These are phyloP conservation scores for Taurulus bubalis DNA, from an alignment of 2,113 vertebrate genomes.

Conservation along the genomic window DNA sequence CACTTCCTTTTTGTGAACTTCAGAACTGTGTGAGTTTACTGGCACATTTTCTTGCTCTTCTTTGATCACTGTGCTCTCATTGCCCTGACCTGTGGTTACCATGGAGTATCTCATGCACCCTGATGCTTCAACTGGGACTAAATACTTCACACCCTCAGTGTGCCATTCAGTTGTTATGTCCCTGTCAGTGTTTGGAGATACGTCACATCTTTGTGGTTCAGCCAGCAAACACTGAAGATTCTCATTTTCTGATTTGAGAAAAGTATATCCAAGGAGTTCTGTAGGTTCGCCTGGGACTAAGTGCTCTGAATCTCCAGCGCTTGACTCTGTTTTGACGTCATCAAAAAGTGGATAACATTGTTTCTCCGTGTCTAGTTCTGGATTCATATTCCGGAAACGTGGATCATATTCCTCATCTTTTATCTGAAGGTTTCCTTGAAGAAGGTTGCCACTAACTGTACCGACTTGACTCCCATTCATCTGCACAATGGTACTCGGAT, in stretches of 20 bases:
- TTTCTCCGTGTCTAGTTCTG: too few relatives aligned
- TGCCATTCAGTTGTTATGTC: background rate
- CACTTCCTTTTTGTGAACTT: background rate
- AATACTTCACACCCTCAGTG: background rate
- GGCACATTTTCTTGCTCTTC: slow-evolving; percentile 20
- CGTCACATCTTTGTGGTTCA: background rate
- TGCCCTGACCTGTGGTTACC: background rate
- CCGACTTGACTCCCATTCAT: background rate
- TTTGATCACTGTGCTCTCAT: background rate
- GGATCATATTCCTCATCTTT: slow-evolving; percentile 17
- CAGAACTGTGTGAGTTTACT: background rate
- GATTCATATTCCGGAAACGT: background rate
- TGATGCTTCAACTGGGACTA: background rate
- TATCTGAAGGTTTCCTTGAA: background rate
- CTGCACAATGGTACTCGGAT: background rate
- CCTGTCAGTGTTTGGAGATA: background rate
- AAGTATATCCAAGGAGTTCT: background rate
- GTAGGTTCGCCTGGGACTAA: background rate
- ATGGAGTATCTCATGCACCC: background rate
- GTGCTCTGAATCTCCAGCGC: background rate
- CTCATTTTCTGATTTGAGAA: background rate
- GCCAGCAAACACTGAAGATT: background rate
- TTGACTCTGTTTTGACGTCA: background rate
- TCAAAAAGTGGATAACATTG: background rate
- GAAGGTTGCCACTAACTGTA: background rate